Conservation (phyloP, 2,113 vertebrate species). For the Cynopterus brachyotis region DNA sequence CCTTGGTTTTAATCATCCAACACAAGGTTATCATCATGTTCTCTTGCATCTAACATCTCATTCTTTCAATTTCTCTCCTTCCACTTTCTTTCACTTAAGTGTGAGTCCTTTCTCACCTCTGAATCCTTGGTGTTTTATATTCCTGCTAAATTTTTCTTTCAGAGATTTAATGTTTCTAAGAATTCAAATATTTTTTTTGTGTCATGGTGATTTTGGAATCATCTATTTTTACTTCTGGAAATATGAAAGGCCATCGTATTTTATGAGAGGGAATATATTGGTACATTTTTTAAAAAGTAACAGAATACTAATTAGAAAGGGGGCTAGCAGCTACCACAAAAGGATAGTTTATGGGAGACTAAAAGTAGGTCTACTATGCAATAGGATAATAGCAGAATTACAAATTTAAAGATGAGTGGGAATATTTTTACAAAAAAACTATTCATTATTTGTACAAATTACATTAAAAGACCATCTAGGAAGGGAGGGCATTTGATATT, state of each 20-base stretch:
- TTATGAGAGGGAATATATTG: not conserved
- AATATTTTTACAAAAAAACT: not conserved
- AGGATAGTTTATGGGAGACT: not conserved
- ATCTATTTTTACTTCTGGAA: not conserved
- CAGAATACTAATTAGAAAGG: not conserved
- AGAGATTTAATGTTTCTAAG: not conserved
- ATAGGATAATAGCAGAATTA: not conserved
- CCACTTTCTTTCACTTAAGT: not conserved
- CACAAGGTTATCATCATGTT: not conserved
- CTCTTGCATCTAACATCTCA: not conserved
- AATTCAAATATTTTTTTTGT: not conserved
- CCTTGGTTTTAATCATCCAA: not conserved
- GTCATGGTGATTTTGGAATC: not conserved
- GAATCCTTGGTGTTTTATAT: not conserved
- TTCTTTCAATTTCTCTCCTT: not conserved
- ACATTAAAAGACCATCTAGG: not conserved
- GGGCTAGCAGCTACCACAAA: not conserved
- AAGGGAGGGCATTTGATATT: not conserved
- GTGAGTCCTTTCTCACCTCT: not conserved
- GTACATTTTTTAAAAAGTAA: not conserved
- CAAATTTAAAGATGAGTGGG: not conserved
- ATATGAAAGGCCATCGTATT: not conserved
- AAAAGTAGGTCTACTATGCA: not conserved
- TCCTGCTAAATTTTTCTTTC: not conserved
- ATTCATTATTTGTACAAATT: not conserved